These are phyloP conservation scores for Scyliorhinus canicula DNA, from an alignment of 2,797 vertebrate genomes.

Conservation along the genomic window DNA sequence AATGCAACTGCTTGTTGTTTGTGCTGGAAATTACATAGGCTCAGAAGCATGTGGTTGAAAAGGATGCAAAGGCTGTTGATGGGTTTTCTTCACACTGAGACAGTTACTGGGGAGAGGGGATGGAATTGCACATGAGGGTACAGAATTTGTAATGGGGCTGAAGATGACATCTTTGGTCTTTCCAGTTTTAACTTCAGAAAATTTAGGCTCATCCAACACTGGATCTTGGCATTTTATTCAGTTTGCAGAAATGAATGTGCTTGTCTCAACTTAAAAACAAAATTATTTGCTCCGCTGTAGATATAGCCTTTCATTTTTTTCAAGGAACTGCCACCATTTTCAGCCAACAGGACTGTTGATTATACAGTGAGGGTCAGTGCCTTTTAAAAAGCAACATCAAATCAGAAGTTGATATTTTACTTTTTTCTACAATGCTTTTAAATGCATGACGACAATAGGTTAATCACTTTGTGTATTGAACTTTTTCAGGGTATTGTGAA, in stretches of 20 bases:
- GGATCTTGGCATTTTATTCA: not conserved
- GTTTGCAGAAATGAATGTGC: not conserved
- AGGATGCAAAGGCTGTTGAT: not conserved
- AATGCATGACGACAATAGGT: not conserved
- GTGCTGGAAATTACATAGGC: not conserved
- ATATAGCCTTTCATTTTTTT: not conserved
- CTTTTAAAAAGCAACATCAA: not conserved
- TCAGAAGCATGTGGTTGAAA: not conserved
- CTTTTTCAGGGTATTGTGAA: constrained; percentile 78
- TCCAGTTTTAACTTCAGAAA: not conserved
- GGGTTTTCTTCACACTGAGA: not conserved
- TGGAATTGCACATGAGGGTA: not conserved
- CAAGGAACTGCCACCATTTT: not conserved
- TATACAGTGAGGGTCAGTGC: not conserved
- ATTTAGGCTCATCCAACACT: not conserved
- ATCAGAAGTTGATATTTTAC: not conserved
- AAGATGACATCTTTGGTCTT: not conserved
- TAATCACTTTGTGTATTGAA: constrained; percentile 33
- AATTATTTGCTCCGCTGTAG: not conserved
- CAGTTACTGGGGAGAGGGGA: not conserved
- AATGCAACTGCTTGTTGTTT: not conserved
- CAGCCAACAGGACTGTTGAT: not conserved
- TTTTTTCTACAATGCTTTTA: not conserved
- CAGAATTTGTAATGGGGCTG: not conserved
- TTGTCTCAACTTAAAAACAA: not conserved